Conservation (phyloP, 2,888 invertebrate species). For the Drosophila pseudotakahashii region DNA sequence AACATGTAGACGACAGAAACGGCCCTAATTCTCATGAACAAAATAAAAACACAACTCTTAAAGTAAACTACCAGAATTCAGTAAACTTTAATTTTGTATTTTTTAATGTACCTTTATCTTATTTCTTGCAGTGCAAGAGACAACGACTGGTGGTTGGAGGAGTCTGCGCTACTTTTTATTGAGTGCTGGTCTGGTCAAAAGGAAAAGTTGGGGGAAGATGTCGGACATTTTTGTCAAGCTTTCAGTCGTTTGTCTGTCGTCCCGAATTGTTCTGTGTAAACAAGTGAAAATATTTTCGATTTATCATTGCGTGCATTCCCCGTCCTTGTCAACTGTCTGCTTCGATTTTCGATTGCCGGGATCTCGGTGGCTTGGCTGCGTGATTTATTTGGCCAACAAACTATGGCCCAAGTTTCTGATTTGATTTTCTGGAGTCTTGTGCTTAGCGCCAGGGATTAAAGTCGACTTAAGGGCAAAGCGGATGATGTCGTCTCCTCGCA, state of each 20-base stretch:
- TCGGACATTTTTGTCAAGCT: constrained; percentile 31
- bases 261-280: constrained; percentile 63
- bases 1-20: too few relatives aligned
- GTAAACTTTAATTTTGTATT: too few relatives aligned
- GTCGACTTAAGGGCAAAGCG: constrained; percentile 35
- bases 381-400: constrained; percentile 64
- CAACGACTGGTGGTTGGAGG: constrained; percentile 23
- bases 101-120: too few relatives aligned
- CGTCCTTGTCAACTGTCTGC: constrained; percentile 39
- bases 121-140: constrained; percentile 4
- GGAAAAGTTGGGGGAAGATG: constrained; percentile 14
- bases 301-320: constrained; percentile 69
- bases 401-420: constrained; percentile 48
- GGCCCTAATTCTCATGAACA: too few relatives aligned
- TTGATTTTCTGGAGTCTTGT: constrained; percentile 32
- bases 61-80: too few relatives aligned
- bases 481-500: neutral
- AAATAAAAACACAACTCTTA: too few relatives aligned
- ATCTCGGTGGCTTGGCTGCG: constrained; percentile 41
- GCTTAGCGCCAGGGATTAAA: constrained; percentile 26
- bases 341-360: constrained; percentile 65
- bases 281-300: constrained; percentile 72
- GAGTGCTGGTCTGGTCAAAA: constrained; percentile 33
- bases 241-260: constrained; percentile 39
- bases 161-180: constrained; percentile 54